Base-by-base conservation (phyloP, 2,888 invertebrate genomes). In the Troides oblongomaculatus region DNA sequence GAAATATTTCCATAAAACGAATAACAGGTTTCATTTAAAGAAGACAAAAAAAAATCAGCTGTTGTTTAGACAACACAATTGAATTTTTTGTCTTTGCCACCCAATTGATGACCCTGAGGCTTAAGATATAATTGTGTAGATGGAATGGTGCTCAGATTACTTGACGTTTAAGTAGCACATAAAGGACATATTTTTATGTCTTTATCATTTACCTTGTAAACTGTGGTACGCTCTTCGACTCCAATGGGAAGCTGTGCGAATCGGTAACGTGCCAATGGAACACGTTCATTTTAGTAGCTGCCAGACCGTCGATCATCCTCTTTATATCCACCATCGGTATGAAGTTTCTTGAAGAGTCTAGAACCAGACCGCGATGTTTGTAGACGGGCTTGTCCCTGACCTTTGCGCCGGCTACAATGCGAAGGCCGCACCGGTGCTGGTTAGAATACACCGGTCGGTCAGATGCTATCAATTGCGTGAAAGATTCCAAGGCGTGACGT, bases 191-290 rank as follows among this genome's bases (percentile, higher is more conserved):
- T 8, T 10, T 43, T 43, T 43, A 1, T 43, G 43, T 43, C 43
- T 43, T 14, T 14, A 21, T 57, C 2, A 57, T 57, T 58, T 88
- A 96, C 94, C 93, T 94, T 1, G 96, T 94, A 89, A 97, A 94
- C 78, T 95, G 94, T 0, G 97, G 97, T 25, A 96, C 94, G 58
- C 95, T 92, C n/a, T 93, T 92, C 0, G 96, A 95, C 79, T 96
- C 95, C 79, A 98, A 92, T 0, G 99, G 98, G 86, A 98, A 99
- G 78, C 98, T 98, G 76, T 98, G 98, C 1, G 97, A 95, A 86
- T 99, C 99, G 0, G 97, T 96, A 0, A 95, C 95, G 82, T 97
- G 97, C 98, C 98, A 99, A 82, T 99, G 99, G 61, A 99, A 94
- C 0, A 97, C 96, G 82, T 99, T 99, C 92, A 99, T 88, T 87